phyloP scores from a whole-genome alignment of 2,797 vertebrate species.

The Acridotheres tristis region DNA sequence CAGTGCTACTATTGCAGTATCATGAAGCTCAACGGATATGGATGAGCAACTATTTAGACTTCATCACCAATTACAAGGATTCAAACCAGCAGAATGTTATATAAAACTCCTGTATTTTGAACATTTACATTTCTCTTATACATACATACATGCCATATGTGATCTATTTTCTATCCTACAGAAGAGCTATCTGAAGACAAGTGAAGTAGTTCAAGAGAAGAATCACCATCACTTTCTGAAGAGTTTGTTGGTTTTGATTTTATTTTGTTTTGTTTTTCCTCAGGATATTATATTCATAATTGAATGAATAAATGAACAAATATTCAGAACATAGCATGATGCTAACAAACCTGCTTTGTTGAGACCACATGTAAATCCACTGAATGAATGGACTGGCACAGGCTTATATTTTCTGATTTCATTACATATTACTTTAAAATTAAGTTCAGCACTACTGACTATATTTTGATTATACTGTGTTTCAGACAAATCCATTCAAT shows the following conservation, averaged over 20 bases:
- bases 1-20: not conserved
- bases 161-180: no score
- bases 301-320: not conserved
- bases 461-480: not conserved
- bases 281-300: not conserved
- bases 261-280: not conserved
- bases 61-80: not conserved
- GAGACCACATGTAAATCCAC: not conserved
- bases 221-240: not conserved
- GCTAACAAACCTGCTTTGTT: not conserved
- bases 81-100: not conserved
- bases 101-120: not conserved
- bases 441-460: not conserved
- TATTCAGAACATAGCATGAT: not conserved
- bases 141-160: not conserved
- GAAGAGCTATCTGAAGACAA: not conserved
- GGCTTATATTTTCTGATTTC: not conserved
- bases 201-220: not conserved
- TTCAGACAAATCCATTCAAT: not conserved
- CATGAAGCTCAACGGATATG: not conserved
- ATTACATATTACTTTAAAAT: not conserved
- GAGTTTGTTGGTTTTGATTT: not conserved
- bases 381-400: not conserved
- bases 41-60: not conserved
- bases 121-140: not conserved